A percentile compares a stretch with the other conserved stretches of the same genome.
phyloP scores from a whole-genome alignment of 2,888 invertebrate species.

The Chaitophorus viminalis region DNA sequence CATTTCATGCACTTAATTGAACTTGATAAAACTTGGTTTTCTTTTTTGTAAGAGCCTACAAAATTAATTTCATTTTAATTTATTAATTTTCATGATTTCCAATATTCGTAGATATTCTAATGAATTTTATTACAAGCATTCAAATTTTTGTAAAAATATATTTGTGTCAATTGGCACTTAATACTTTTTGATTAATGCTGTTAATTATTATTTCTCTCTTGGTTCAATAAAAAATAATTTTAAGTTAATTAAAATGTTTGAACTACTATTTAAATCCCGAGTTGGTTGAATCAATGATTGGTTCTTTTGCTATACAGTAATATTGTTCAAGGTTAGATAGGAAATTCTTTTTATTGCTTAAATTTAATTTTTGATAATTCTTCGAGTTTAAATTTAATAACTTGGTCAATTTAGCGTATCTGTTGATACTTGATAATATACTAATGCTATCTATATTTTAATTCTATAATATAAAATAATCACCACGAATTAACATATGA shows the following conservation, averaged over 20 bases:
- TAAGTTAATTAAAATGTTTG: conserved; percentile 11
- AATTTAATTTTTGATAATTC: conserved; percentile 34
- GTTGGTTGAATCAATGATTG: not conserved
- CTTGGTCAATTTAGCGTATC: not conserved
- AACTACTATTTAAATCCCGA: conserved; percentile 2
- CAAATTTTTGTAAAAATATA: not conserved
- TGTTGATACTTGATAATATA: not conserved
- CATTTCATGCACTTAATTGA: not conserved
- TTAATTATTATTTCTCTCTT: not conserved
- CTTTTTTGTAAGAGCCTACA: not conserved
- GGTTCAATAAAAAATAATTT: not conserved
- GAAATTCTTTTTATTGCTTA: conserved; percentile 21
- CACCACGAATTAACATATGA: not conserved
- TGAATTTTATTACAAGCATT: not conserved
- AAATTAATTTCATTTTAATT: not conserved
- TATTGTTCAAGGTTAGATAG: conserved; percentile 39
- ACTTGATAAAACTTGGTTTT: too few species aligned
- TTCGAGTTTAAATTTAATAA: conserved; percentile 19
- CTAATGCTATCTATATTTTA: conserved; percentile 9
- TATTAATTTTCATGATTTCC: not conserved
- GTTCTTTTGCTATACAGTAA: not conserved
- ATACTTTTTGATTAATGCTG: too few species aligned
- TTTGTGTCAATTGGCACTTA: not conserved
- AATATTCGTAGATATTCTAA: not conserved
- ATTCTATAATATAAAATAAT: conserved; percentile 28